Percentiles rank a stretch among this genome's conserved stretches.
Evolutionary conservation across 30 jellyfish, hydroid and myxozoan species (phyloP).

Genomic region (Aurelia coerulea): DNA sequence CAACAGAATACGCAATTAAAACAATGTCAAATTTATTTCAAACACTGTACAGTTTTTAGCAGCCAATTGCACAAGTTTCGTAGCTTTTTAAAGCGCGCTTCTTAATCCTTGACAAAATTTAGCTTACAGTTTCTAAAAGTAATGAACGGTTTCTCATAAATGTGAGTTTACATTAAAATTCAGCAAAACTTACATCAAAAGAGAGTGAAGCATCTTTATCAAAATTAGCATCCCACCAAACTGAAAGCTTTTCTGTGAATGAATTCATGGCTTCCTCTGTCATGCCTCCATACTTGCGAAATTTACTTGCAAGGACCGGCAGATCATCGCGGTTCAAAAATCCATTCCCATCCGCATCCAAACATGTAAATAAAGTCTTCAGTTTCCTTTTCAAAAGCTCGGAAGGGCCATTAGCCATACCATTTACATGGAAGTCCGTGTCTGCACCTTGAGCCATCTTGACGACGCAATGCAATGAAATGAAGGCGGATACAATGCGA

Average conservation of each 20-base stretch:
- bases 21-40: no score
- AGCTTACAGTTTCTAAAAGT: no score
- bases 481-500: no score
- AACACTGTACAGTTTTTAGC: no score
- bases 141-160: no score
- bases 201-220: constrained; percentile 24
- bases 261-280: constrained; percentile 41
- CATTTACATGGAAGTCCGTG: not conserved
- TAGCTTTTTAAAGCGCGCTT: no score
- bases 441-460: constrained; percentile 18
- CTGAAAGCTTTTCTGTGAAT: constrained; percentile 35
- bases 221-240: constrained; percentile 64
- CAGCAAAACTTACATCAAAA: constrained; percentile 21
- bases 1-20: no score
- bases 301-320: constrained; percentile 59
- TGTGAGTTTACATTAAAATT: no score
- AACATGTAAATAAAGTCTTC: constrained; percentile 60
- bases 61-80: no score
- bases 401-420: constrained; percentile 19
- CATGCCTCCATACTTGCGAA: constrained; percentile 45
- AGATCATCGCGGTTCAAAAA: constrained; percentile 38
- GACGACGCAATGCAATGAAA: not conserved
- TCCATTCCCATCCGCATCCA: constrained; percentile 72
- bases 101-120: no score
- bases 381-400: constrained; percentile 64